Base-by-base conservation (phyloP, 2,113 vertebrate genomes). In the Bos indicus region DNA sequence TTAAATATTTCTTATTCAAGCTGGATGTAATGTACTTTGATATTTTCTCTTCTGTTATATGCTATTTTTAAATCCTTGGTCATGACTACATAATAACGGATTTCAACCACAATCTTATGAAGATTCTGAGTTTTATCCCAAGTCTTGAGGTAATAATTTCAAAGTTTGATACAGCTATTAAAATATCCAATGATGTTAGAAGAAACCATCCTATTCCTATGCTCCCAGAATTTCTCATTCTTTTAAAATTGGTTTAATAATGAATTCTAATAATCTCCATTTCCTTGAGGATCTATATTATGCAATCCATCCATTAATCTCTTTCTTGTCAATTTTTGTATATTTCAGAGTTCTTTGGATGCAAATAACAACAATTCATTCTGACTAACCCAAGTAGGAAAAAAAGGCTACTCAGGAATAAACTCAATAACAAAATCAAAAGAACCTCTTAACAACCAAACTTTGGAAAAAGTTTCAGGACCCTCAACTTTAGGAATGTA, bases 31-130 rank as follows among this genome's bases (percentile, higher is more conserved):
- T n/a, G 9, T 81, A 62, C 28, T 54, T 62, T 25, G 59, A 14
- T 78, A 52, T 82, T 90, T 97, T 96, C 54, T 87, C 48, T 96
- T 90, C 15, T 54, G 48, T 93, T 88, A 28, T 59, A 80, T 40
- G 64, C 90, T 95, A 85, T 95, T 85, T 90, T 92, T 43, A 60
- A 90, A 74, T 48, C n/a, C 4, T 62, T 93, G 36, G 28, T 81
- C n/a, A 88, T 88, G 90, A 91, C 74, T 57, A 48, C 17, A 56
- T 43, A 64, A 12, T 88, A 62, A 57, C 13, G 7, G 16, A 17
- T 77, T 97, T 81, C 67, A 89, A 64, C 16, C 48, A 96, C 64
- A 88, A 60, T 52, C 26, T 84, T 52, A 56, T 36, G 59, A 95
- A 71, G 40, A 91, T 54, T 80, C 19, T 88, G 57, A 36, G 59